These are phyloP conservation scores for Tachystola acroxantha DNA, from an alignment of 2,888 invertebrate species.

Conservation along the genomic window DNA sequence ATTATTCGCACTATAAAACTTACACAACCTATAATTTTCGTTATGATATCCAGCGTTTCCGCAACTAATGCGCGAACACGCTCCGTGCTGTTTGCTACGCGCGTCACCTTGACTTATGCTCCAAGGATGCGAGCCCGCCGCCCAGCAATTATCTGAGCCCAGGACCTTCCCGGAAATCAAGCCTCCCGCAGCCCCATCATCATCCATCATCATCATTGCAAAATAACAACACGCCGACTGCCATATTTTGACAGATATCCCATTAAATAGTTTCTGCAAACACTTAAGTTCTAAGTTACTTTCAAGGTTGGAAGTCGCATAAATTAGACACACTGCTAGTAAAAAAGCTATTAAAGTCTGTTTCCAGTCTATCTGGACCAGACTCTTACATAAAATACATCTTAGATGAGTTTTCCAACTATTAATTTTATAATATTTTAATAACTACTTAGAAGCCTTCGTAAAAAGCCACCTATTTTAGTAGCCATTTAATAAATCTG, in stretches of 20 bases:
- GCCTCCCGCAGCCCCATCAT: conserved; percentile 21
- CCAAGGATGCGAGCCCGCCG: conserved; percentile 37
- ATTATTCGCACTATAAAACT: conserved; percentile 7
- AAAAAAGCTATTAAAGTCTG: no score
- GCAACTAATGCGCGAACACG: conserved; percentile 33
- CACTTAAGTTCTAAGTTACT: conserved; percentile 1
- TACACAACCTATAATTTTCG: conserved; percentile 18
- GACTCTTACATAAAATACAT: neutral
- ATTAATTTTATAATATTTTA: neutral
- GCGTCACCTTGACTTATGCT: conserved; percentile 40
- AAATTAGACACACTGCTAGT: no score
- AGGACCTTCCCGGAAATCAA: conserved; percentile 59
- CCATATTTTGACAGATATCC: conserved; percentile 7
- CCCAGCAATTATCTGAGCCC: conserved; percentile 47
- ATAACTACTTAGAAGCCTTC: neutral
- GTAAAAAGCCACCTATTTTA: neutral
- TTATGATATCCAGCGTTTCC: conserved; percentile 27
- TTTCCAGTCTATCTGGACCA: no score
- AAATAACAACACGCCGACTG: conserved; percentile 10
- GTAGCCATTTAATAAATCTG: conserved; percentile 37
- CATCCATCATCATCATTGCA: conserved; percentile 24
- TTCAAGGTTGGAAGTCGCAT: no score
- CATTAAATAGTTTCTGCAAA: conserved; percentile 12
- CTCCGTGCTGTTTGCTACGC: conserved; percentile 23
- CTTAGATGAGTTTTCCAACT: neutral